Evolutionary conservation across 2,888 invertebrate genomes (phyloP).

Genomic region (Nomada goodeniana): DNA sequence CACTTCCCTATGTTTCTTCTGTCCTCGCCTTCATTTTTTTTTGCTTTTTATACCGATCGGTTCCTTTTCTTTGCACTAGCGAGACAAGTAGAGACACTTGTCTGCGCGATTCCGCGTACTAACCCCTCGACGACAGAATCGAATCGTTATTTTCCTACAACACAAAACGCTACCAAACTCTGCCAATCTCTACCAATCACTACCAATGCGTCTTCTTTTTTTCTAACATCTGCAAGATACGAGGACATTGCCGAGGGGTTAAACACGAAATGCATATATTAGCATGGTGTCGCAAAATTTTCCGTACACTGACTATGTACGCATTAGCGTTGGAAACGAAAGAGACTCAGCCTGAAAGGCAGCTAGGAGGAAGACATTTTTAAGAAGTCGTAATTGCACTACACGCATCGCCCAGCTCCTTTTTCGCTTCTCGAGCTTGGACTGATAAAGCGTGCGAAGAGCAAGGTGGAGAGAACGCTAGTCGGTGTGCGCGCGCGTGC

Average conservation of each 20-base stretch:
- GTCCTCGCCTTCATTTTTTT: not conserved
- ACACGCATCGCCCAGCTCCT: conserved; percentile 8
- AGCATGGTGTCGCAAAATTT: conserved; percentile 65
- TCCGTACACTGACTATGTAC: conserved; percentile 62
- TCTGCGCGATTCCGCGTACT: conserved; percentile 46
- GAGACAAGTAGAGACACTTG: conserved; percentile 50
- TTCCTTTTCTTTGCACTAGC: conserved; percentile 43
- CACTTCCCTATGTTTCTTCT: too few relatives aligned
- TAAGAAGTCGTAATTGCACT: too few relatives aligned
- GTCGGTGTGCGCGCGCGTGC: not conserved
- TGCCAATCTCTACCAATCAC: too few relatives aligned
- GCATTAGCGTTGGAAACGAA: conserved; percentile 53
- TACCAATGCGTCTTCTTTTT: too few relatives aligned
- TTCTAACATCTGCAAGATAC: too few relatives aligned
- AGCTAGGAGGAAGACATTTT: not conserved
- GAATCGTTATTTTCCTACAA: too few relatives aligned
- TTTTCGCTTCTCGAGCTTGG: conserved; percentile 26
- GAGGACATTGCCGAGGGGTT: not conserved
- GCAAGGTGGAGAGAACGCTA: conserved; percentile 16
- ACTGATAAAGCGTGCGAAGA: conserved; percentile 22
- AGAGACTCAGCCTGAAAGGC: conserved; percentile 12
- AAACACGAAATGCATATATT: conserved; percentile 64
- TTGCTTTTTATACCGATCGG: conserved; percentile 40
- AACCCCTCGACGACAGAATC: too few relatives aligned
- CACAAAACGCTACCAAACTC: too few relatives aligned